phyloP scores from a whole-genome alignment of 2,113 vertebrate species.

The Diadophis punctatus region DNA sequence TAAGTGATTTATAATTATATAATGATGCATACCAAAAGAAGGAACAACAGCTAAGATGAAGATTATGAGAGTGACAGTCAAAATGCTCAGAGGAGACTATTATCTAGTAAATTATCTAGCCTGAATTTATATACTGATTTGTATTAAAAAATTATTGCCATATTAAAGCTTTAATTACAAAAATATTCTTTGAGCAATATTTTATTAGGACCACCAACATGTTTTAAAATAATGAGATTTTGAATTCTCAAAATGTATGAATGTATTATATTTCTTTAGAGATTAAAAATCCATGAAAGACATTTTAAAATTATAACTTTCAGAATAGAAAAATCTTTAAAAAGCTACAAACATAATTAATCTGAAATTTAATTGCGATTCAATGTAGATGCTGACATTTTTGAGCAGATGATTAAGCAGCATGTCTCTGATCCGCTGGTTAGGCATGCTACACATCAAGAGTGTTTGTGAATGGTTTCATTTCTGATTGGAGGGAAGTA shows the following conservation, averaged over 20 bases:
- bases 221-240: background rate
- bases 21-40: slow-evolving; percentile 39
- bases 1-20: slow-evolving; percentile 30
- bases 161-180: slow-evolving; percentile 11
- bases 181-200: background rate
- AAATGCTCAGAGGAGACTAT: background rate
- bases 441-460: background rate
- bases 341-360: slow-evolving; percentile 10
- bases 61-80: background rate
- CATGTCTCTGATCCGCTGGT: no score
- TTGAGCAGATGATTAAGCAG: background rate
- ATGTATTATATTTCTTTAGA: background rate
- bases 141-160: background rate
- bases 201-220: background rate
- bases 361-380: background rate
- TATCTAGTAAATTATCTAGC: background rate
- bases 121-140: slow-evolving; percentile 8
- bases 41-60: background rate
- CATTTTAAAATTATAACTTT: background rate
- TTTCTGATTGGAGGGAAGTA: background rate
- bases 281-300: background rate
- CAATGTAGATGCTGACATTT: background rate
- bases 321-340: background rate
- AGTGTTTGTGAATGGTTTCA: background rate
- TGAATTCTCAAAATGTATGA: background rate